These are phyloP conservation scores for Catotricha subobsoleta DNA, from an alignment of 2,888 invertebrate genomes.

Conservation along the genomic window DNA sequence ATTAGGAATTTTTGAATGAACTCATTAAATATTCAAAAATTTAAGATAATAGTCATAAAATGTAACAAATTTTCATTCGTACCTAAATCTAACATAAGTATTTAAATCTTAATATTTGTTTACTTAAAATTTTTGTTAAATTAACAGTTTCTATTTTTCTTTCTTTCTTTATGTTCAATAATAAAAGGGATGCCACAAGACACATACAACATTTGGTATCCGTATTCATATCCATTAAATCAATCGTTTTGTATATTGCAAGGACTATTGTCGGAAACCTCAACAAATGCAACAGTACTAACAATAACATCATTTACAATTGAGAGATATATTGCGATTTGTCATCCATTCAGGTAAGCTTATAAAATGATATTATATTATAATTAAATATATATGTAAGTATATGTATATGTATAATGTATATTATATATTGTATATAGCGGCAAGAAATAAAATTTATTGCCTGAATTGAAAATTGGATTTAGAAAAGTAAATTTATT, in stretches of 20 bases:
- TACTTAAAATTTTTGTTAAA: conserved; percentile 44
- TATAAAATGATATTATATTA: too few relatives aligned
- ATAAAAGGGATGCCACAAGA: conserved; percentile 56
- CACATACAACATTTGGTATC: conserved; percentile 55
- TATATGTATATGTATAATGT: too few relatives aligned
- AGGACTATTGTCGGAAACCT: conserved; percentile 69
- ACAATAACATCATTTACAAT: conserved; percentile 79
- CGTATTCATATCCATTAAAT: conserved; percentile 53
- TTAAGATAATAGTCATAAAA: too few relatives aligned
- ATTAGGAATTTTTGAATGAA: too few relatives aligned
- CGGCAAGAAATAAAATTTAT: too few relatives aligned
- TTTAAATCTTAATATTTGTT: neutral
- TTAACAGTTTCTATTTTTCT: conserved; percentile 33
- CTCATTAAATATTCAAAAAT: too few relatives aligned
- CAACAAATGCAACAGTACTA: conserved; percentile 66
- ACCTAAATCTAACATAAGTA: neutral
- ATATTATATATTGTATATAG: too few relatives aligned
- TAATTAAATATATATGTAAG: too few relatives aligned
- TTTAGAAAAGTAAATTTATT: too few relatives aligned
- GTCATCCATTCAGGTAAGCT: conserved; percentile 49
- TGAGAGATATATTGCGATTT: conserved; percentile 75
- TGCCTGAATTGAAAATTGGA: too few relatives aligned
- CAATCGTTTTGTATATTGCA: conserved; percentile 57
- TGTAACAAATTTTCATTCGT: too few relatives aligned
- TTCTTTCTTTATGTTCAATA: conserved; percentile 4